A percentile compares a stretch with the other conserved stretches of the same genome.
phyloP scores from a whole-genome alignment of 2,888 invertebrate genomes.

The Orchesellides sinensis region DNA sequence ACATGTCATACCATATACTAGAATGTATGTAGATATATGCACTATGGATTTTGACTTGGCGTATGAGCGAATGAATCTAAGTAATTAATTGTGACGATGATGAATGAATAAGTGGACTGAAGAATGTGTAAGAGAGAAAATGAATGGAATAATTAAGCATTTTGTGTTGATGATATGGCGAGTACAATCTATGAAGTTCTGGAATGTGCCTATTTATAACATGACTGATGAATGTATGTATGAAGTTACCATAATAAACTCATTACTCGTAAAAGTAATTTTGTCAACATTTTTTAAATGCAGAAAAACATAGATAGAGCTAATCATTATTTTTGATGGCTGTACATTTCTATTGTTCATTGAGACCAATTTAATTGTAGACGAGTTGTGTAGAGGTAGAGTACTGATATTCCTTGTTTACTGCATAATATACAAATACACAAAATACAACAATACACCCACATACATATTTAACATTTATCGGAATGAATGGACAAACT shows the following conservation, averaged over 20 bases:
- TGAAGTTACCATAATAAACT: neutral
- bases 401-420: too few species aligned
- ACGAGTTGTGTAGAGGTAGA: neutral
- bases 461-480: slow-evolving; percentile 18
- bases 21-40: neutral
- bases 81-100: neutral
- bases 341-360: neutral
- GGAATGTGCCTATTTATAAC: neutral
- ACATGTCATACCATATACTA: neutral
- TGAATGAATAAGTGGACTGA: neutral
- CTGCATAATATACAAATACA: neutral
- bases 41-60: slow-evolving; percentile 56
- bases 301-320: neutral
- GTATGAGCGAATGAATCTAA: slow-evolving; percentile 34
- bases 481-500: slow-evolving; percentile 38
- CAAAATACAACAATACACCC: slow-evolving; percentile 39
- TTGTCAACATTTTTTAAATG: neutral
- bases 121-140: neutral
- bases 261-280: neutral
- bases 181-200: too few species aligned
- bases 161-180: too few species aligned
- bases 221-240: neutral
- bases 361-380: neutral
- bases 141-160: neutral
- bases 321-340: neutral